Evolutionary conservation across 2,888 invertebrate genomes (phyloP).

Genomic region (Zygothrica quintamaculata): DNA sequence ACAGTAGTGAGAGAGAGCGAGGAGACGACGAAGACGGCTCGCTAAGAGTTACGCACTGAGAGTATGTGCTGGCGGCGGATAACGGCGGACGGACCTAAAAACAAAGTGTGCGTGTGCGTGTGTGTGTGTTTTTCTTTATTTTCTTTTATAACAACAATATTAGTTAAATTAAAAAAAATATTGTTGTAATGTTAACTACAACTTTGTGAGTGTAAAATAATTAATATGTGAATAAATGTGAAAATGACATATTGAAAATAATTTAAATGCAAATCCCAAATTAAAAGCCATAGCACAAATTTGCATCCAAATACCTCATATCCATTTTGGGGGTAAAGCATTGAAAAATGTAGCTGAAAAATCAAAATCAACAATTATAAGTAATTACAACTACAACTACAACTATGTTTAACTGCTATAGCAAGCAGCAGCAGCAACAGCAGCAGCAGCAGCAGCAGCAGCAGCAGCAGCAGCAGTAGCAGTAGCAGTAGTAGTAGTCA

Average conservation of each 20-base stretch:
- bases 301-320: conserved; percentile 44
- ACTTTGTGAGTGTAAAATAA: conserved; percentile 48
- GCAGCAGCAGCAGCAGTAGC: conserved; percentile 46
- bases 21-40: conserved; percentile 55
- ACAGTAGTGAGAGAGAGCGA: conserved; percentile 47
- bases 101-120: conserved; percentile 54
- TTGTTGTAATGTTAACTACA: conserved; percentile 39
- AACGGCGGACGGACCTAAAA: conserved; percentile 53
- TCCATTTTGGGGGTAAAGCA: conserved; percentile 26
- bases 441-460: conserved; percentile 37
- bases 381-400: conserved; percentile 46
- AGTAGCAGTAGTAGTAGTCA: conserved; percentile 28
- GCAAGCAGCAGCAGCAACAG: conserved; percentile 26
- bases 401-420: conserved; percentile 48
- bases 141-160: conserved; percentile 57
- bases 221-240: conserved; percentile 37
- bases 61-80: conserved; percentile 61
- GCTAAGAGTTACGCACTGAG: conserved; percentile 58
- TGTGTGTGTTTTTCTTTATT: conserved; percentile 53
- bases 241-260: conserved; percentile 50
- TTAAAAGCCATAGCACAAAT: conserved; percentile 30
- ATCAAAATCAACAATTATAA: conserved; percentile 49
- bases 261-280: conserved; percentile 18
- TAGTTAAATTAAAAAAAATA: conserved; percentile 50
- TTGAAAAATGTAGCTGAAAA: conserved; percentile 24